phyloP scores from a whole-genome alignment of 2,113 vertebrate genomes.

The Psammodynastes pulverulentus region DNA sequence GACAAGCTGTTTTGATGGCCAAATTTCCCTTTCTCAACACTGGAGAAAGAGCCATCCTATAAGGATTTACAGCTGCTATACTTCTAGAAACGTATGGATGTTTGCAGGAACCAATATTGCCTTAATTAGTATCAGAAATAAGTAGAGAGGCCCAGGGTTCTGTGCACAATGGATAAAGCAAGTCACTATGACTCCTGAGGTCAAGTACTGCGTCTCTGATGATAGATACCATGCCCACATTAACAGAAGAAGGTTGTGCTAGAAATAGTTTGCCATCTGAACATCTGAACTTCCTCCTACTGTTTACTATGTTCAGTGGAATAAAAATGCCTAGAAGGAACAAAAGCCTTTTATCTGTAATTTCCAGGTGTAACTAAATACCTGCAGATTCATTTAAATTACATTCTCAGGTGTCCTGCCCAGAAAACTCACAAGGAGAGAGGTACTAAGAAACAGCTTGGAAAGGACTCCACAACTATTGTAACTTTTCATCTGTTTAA shows the following conservation, averaged over 20 bases:
- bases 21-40: not conserved
- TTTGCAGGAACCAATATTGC: not conserved
- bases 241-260: not conserved
- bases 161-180: not conserved
- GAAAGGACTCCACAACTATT: not conserved
- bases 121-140: not conserved
- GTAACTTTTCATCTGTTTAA: not conserved
- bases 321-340: not conserved
- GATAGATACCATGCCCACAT: not conserved
- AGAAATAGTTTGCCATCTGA: not conserved
- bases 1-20: not conserved
- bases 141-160: not conserved
- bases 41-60: not conserved
- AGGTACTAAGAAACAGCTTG: rapidly evolving
- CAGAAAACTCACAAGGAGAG: rapidly evolving
- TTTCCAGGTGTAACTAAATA: not conserved
- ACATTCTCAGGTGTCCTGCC: not conserved
- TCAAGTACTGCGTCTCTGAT: not conserved
- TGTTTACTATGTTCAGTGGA: not conserved
- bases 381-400: not conserved
- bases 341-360: not conserved
- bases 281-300: not conserved
- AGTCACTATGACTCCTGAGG: not conserved
- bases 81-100: not conserved
- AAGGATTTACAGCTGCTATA: not conserved